Conservation (phyloP, 2,797 vertebrate genomes). For the Rhinoraja longicauda region DNA sequence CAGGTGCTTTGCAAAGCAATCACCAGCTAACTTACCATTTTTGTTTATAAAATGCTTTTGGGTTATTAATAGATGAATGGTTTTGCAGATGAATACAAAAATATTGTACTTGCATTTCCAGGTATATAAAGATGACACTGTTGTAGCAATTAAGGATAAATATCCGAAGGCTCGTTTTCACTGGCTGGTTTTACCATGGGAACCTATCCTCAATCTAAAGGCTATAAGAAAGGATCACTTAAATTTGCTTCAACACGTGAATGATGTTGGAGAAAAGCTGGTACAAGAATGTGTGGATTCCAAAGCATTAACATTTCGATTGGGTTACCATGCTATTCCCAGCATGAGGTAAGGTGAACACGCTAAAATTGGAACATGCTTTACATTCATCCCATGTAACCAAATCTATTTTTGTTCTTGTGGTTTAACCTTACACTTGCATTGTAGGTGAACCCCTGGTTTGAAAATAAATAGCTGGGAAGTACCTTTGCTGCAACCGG, state of each 20-base stretch:
- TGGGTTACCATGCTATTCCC: conserved; percentile 89
- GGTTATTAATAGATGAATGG: not conserved
- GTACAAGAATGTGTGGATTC: conserved; percentile 61
- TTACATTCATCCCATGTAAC: not conserved
- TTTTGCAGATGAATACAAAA: conserved; percentile 8
- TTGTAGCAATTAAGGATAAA: conserved; percentile 92
- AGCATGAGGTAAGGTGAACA: conserved; percentile 79
- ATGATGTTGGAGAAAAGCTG: conserved; percentile 70
- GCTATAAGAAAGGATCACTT: conserved; percentile 67
- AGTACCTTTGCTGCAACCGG: not conserved
- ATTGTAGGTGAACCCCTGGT: not conserved
- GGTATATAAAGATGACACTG: conserved; percentile 85
- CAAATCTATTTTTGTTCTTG: not conserved
- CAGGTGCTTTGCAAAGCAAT: too few species aligned
- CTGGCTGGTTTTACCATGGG: conserved; percentile 89
- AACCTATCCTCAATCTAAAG: conserved; percentile 76
- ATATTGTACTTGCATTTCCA: conserved; percentile 45
- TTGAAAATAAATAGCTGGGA: not conserved
- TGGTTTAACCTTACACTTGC: too few species aligned
- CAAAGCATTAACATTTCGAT: conserved; percentile 62
- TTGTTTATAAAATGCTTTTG: not conserved
- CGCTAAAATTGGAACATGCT: not conserved
- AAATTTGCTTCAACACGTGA: conserved; percentile 81
- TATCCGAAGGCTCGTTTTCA: conserved; percentile 90
- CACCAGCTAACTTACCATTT: too few species aligned